Evolutionary conservation across 2,113 vertebrate genomes (phyloP).

Genomic region (Xiphophorus maculatus): DNA sequence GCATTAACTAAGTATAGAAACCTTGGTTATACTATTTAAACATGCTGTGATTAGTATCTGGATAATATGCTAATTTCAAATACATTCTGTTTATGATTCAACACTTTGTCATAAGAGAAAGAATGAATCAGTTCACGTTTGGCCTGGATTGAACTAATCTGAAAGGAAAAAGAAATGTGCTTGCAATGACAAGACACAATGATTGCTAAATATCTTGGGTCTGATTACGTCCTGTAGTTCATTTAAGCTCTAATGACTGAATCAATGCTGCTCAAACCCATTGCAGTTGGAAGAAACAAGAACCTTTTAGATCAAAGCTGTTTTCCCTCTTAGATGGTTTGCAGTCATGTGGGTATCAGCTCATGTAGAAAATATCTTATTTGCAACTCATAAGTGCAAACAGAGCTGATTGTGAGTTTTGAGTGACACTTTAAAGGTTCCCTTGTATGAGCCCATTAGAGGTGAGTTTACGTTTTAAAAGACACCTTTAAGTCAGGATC

Average conservation of each 20-base stretch:
- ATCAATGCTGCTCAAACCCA: not conserved
- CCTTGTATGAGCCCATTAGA: no score
- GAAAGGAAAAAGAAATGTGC: not conserved
- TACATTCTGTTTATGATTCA: not conserved
- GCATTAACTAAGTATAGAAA: not conserved
- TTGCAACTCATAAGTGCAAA: not conserved
- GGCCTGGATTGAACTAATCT: not conserved
- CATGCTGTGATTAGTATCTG: slow-evolving; percentile 18
- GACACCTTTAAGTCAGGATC: no score
- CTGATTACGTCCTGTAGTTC: no score
- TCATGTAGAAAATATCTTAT: not conserved
- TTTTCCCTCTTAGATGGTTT: no score
- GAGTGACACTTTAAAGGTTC: no score
- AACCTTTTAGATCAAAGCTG: not conserved
- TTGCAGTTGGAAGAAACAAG: not conserved
- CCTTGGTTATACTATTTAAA: not conserved
- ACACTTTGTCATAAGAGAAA: not conserved
- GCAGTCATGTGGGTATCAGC: no score
- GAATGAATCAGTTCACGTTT: not conserved
- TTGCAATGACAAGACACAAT: no score
- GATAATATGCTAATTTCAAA: slow-evolving; percentile 4
- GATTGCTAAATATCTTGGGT: not conserved
- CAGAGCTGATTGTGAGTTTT: not conserved
- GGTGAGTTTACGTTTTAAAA: no score
- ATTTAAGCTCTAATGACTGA: no score